Evolutionary conservation across 2,113 vertebrate species (phyloP).

Genomic region (Ceyx margarethae): DNA sequence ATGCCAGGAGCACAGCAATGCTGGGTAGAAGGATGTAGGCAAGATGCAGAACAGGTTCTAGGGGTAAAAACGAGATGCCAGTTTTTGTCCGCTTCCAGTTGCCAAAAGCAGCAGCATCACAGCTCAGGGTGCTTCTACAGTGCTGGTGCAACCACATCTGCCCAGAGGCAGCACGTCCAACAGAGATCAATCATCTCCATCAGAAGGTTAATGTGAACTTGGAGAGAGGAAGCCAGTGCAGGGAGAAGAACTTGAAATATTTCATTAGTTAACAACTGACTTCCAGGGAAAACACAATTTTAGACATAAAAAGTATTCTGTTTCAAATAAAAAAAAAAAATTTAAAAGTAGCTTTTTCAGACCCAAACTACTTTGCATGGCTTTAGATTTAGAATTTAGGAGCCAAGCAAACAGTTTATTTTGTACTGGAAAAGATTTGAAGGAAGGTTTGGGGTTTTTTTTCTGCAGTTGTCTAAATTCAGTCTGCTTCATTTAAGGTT

Average conservation of each 20-base stretch:
- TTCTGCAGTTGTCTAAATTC: too few species aligned
- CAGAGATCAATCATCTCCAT: background rate
- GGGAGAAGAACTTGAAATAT: background rate
- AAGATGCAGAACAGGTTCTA: slow-evolving; percentile 74
- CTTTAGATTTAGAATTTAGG: background rate
- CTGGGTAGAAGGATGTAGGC: slow-evolving; percentile 84
- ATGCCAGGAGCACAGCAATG: slow-evolving; percentile 78
- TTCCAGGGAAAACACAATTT: background rate
- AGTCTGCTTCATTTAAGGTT: background rate
- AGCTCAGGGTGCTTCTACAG: background rate
- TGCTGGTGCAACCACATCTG: too few species aligned
- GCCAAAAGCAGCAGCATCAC: background rate
- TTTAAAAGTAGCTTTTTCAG: background rate
- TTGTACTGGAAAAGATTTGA: background rate
- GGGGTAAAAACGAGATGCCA: background rate
- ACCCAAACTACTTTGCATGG: background rate
- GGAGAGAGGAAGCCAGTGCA: background rate
- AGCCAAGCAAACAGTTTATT: background rate
- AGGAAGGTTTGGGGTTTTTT: background rate
- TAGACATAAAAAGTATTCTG: background rate
- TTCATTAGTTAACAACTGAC: background rate
- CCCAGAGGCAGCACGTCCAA: background rate
- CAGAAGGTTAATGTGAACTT: background rate
- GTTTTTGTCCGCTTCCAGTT: background rate
- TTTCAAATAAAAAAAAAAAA: too few species aligned